phyloP scores from a whole-genome alignment of 2,888 invertebrate genomes.

The Zeuzera pyrina region DNA sequence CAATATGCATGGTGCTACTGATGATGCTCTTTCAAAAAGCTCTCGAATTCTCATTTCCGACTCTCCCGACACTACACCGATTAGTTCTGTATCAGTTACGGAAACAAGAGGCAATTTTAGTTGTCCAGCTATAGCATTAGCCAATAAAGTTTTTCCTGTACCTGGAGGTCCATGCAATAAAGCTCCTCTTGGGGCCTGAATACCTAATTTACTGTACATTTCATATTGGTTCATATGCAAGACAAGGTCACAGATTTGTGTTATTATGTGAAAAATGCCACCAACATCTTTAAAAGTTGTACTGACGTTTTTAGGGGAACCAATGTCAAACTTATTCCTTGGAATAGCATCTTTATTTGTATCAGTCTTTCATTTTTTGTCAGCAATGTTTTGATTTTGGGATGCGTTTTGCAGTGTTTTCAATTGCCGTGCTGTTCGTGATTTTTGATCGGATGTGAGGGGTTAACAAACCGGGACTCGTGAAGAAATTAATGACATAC shows the following conservation, averaged over 20 bases:
- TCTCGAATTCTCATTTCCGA: conserved; percentile 94
- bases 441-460: conserved; percentile 51
- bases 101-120: conserved; percentile 87
- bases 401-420: conserved; percentile 29
- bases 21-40: conserved; percentile 88
- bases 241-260: conserved; percentile 80
- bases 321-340: conserved; percentile 49
- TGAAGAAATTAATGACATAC: no score
- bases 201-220: conserved; percentile 87
- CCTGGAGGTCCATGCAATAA: conserved; percentile 97
- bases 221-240: conserved; percentile 93
- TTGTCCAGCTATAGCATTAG: conserved; percentile 89
- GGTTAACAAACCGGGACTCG: no score
- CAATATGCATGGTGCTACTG: conserved; percentile 84
- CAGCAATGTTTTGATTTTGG: conserved; percentile 35
- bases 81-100: conserved; percentile 92
- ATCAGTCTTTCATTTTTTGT: conserved; percentile 55
- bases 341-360: conserved; percentile 23
- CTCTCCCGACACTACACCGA: conserved; percentile 96
- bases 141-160: conserved; percentile 90
- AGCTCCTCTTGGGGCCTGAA: conserved; percentile 91
- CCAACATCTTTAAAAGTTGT: conserved; percentile 84
- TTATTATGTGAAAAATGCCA: conserved; percentile 82
- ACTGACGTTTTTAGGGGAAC: conserved; percentile 47
- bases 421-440: conserved; percentile 34